Base-by-base conservation (phyloP, 2,797 vertebrate species). In the Sebastes trivittatus region DNA sequence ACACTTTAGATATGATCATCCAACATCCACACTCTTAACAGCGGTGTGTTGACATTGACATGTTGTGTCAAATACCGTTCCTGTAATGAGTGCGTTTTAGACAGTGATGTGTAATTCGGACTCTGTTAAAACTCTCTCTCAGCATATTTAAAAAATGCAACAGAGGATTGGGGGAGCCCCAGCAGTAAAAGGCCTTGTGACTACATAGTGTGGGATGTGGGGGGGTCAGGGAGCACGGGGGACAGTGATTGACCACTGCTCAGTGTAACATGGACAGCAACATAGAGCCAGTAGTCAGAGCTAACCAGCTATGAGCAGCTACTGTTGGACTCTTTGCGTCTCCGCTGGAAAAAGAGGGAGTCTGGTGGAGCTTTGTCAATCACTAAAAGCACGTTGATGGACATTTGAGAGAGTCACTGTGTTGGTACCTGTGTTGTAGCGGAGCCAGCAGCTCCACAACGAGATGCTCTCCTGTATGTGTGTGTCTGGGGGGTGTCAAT, bases 1-100 rank as follows among this genome's bases (percentile, higher is more conserved):
- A 42, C 78, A 72, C 58, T 73, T 80, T 42, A 77, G 71, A 78
- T 71, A 77, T 75, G 14, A 70, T 79, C 56, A 52, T 29, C 11
- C 18, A 49, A 25, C 55, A 64, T 54, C 13, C 8, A 23, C 56
- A 29, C 23, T n/a, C 18, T 29, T 29, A 18, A 49, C 38, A 14
- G 14, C 5, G 1, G 9, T n/a, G 6, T 27, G 16, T 29, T 67
- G 7, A 67, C 27, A 38, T 11, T 29, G 58, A 9, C 36, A 60
- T 60, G 55, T 20, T 46, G 58, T 52, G 71, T 73, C 32, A 62
- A 30, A 62, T 52, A 8, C 13, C 38, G 5, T 14, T 9, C 25
- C 34, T 38, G 30, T 25, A 23, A 62, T 32, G 11, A 16, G 13
- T 22, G 25, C 4, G n/a, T 52, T 58, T 14, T 27, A 10, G 22